Percentiles rank a stretch among this genome's conserved stretches.
phyloP scores from a whole-genome alignment of 2,888 invertebrate species.

The Trichopoda pennipes region DNA sequence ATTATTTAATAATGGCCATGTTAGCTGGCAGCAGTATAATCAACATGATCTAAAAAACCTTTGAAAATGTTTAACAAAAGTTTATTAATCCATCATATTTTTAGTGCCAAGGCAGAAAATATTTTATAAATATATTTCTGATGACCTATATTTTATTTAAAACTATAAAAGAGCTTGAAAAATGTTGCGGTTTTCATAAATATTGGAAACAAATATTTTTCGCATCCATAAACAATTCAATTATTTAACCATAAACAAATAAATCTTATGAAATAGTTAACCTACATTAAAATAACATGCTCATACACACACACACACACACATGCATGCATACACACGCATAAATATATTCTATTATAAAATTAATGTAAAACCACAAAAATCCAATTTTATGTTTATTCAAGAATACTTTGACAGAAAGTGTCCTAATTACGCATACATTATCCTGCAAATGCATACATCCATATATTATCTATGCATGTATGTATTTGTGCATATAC shows the following conservation, averaged over 20 bases:
- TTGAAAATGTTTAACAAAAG: too few relatives aligned
- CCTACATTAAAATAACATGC: constrained; percentile 28
- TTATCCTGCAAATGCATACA: neutral
- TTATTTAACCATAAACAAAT: constrained; percentile 66
- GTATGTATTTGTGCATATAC: neutral
- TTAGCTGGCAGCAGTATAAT: too few relatives aligned
- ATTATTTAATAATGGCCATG: too few relatives aligned
- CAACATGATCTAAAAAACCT: too few relatives aligned
- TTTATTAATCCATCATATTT: too few relatives aligned
- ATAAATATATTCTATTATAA: neutral
- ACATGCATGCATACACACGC: neutral
- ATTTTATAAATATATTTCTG: neutral
- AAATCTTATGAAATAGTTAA: constrained; percentile 58
- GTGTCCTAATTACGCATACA: constrained; percentile 6
- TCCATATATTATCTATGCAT: too few relatives aligned
- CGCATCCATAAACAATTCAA: constrained; percentile 63
- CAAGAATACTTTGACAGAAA: constrained; percentile 27
- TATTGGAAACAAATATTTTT: constrained; percentile 41
- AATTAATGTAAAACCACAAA: constrained; percentile 61
- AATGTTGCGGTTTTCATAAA: constrained; percentile 49
- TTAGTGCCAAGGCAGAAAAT: too few relatives aligned
- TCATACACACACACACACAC: neutral
- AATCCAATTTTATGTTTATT: constrained; percentile 58
- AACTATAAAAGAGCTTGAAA: constrained; percentile 11
- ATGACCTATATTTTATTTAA: neutral